phyloP scores from a whole-genome alignment of 2,113 vertebrate genomes.

The Rhinichthys klamathensis region DNA sequence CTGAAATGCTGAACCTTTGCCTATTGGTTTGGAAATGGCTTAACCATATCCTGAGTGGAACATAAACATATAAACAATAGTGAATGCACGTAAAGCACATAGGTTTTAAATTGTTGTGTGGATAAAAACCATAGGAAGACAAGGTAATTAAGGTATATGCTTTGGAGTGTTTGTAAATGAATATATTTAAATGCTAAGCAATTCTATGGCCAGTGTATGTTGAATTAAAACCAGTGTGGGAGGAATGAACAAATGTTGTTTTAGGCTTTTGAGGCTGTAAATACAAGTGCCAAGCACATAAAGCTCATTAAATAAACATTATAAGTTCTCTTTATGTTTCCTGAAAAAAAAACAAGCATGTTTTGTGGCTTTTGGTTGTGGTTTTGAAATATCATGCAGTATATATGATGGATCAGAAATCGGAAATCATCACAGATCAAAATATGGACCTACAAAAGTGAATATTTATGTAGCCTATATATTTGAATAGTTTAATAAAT shows the following conservation, averaged over 20 bases:
- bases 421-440: not conserved
- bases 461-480: not conserved
- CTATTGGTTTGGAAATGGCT: conserved; percentile 62
- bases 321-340: conserved; percentile 35
- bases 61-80: conserved; percentile 74
- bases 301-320: conserved; percentile 95
- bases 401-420: conserved; percentile 5
- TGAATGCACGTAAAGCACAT: conserved; percentile 76
- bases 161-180: conserved; percentile 94
- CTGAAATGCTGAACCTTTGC: conserved; percentile 27
- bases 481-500: not conserved
- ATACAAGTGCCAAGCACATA: conserved; percentile 94
- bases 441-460: not conserved
- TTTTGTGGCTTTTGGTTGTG: not conserved
- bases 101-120: conserved; percentile 89
- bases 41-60: conserved; percentile 70
- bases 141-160: conserved; percentile 85
- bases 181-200: conserved; percentile 97
- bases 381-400: not conserved
- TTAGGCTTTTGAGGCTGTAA: conserved; percentile 88
- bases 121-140: conserved; percentile 84
- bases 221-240: conserved; percentile 69
- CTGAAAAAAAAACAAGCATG: conserved; percentile 3
- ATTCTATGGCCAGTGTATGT: conserved; percentile 86
- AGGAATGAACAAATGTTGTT: conserved; percentile 72